Base-by-base conservation (phyloP, 2,888 invertebrate genomes). In the Morpho deidamia region DNA sequence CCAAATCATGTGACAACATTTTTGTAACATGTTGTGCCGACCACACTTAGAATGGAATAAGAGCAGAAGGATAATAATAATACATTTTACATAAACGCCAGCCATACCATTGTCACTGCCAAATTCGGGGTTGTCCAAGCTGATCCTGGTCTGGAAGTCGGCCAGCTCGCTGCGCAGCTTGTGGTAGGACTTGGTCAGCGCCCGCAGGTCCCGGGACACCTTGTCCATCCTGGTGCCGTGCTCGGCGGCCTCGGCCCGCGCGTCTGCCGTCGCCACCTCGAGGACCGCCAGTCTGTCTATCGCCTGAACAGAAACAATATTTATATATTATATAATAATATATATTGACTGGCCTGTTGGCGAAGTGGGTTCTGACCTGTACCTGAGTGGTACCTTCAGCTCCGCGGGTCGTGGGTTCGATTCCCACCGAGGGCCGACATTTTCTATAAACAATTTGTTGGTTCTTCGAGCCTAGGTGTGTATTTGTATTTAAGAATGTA, bases 221-320 rank as follows among this genome's bases (percentile, higher is more conserved):
- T 76, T 59, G 61, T 86, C 88, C 61, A 81, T 73, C 45, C 74
- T 74, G 0, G 70, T 56, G 0, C 77, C 68, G 7, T 79, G 81
- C 23, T 87, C 84, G 0, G 81, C 63, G 0, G 78, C 62, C 38
- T 88, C 88, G 0, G 84, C 91, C 11, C 91, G 78, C 0, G 84
- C 82, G 65, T 90, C 90, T 3, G 91, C 91, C 11, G 90, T 82
- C 1, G 90, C 87, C 12, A 91, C 80, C 62, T 91, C 91, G 4
- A 91, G 63, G 8, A 91, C 84, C 44, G 90, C 83, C 5, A 88
- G 67, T 0, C 88, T 76, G 49, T 88, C 86, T 62, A 85, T 55
- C 0, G 73, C 70, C 88, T 88, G 66, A 7, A 56, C 37, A 4
- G n/a, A 10, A 37, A 10, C n/a, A 10, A 10, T 35, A 35, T 35